phyloP scores from a whole-genome alignment of 2,888 invertebrate species.

The Plemyria rubiginata region DNA sequence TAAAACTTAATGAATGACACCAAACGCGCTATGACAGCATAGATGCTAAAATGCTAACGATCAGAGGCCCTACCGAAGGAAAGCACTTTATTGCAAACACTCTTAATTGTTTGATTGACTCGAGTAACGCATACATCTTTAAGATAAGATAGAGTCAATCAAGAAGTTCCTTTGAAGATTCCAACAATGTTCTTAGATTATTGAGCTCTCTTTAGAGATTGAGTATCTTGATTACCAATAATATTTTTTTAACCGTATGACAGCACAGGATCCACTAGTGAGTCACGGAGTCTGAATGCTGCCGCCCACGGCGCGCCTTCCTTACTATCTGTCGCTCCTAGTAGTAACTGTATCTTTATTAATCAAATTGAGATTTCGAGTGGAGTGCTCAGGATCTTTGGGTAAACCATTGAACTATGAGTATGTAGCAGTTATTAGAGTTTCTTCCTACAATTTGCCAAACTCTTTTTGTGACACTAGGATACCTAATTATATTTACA shows the following conservation, averaged over 20 bases:
- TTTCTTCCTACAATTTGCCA: background rate
- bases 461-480: background rate
- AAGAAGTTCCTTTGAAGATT: slow-evolving; percentile 7
- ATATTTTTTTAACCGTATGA: slow-evolving; percentile 40
- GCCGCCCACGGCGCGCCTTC: slow-evolving; percentile 54
- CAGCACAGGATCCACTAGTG: slow-evolving; percentile 48
- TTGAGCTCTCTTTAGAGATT: slow-evolving; percentile 19
- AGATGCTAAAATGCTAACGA: background rate
- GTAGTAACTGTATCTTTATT: slow-evolving; percentile 41
- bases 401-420: slow-evolving; percentile 16
- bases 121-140: slow-evolving; percentile 15
- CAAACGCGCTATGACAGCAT: background rate
- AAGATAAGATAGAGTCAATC: slow-evolving; percentile 26
- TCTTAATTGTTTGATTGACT: slow-evolving; percentile 27
- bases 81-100: slow-evolving; percentile 14
- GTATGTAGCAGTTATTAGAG: background rate
- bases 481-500: too few relatives aligned
- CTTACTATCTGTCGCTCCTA: slow-evolving; percentile 49
- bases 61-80: slow-evolving; percentile 1
- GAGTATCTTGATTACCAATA: slow-evolving; percentile 31
- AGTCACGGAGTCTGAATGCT: slow-evolving; percentile 54
- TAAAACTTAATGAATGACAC: background rate
- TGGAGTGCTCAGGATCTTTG: slow-evolving; percentile 41
- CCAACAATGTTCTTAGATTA: slow-evolving; percentile 6
- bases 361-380: slow-evolving; percentile 40